Evolutionary conservation across 1,140 invertebrate species (phyloP), one percentile per base, ranked within the genome.

Genomic region (Oreohelix idahoensis): DNA sequence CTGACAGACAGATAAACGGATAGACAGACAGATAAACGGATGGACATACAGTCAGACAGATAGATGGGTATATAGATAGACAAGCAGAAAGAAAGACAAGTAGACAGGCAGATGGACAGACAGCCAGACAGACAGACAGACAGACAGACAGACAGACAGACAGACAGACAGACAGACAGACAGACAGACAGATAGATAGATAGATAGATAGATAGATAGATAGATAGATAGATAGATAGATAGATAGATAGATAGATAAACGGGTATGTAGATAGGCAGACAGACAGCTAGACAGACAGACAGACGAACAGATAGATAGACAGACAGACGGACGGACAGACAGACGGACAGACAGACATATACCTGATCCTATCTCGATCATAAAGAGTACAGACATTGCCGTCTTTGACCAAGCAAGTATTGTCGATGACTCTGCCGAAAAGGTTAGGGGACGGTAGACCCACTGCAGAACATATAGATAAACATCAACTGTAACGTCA

Each of bases 281-380:
- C 10, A 58, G 26, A 58, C 51, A 38, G 4, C 4, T n/a, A 70
- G 11, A 36, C 29, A 70, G 32, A 8, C 23, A 1, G 32, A 35
- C 69, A 70, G 69, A 15, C 23, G 32, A 17, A 29, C 23, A 20
- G 23, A 13, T n/a, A 4, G 15, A 1, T 35, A 70, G 15, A 70
- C 10, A 20, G 10, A 35, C 15, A 70, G 69, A 36, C 29, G 5
- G 69, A 35, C 5, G 29, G 10, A 15, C 29, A 70, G 51, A 74
- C 36, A 42, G 42, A 35, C 5, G 29, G 10, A 15, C 29, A 70
- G 51, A 74, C 36, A 42, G 42, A 35, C n/a, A n/a, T n/a, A 38
- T n/a, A 74, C 71, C 71, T 74, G 71, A 38, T 45, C n/a, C n/a
- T 74, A n/a, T 74, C 71, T 45, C 71, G n/a, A 38, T 74, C 71